These are phyloP conservation scores for Helicoverpa assulta DNA, from an alignment of 2,888 invertebrate species.

Conservation along the genomic window DNA sequence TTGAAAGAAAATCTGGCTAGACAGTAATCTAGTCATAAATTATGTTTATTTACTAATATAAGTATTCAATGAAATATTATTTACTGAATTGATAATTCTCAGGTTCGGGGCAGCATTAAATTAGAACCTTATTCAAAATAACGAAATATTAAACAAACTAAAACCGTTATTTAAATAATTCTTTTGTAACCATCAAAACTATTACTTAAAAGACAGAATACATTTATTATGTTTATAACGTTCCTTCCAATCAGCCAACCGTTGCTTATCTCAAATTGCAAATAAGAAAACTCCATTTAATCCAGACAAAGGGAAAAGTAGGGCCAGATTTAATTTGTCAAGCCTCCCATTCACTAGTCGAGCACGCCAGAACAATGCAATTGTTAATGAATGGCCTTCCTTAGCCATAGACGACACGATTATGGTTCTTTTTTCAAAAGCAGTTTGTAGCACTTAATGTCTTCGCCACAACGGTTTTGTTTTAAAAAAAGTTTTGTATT, in stretches of 20 bases:
- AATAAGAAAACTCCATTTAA: slow-evolving; percentile 65
- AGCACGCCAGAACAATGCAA: slow-evolving; percentile 59
- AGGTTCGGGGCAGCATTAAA: too few relatives aligned
- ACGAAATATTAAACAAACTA: too few relatives aligned
- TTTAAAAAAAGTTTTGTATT: slow-evolving; percentile 39
- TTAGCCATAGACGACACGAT: slow-evolving; percentile 45
- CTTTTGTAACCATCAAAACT: too few relatives aligned
- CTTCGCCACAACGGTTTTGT: slow-evolving; percentile 46
- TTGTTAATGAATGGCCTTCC: slow-evolving; percentile 62
- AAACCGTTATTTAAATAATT: too few relatives aligned
- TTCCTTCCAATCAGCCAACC: slow-evolving; percentile 41
- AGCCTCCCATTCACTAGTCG: slow-evolving; percentile 50
- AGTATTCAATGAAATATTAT: too few relatives aligned
- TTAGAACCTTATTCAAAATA: too few relatives aligned
- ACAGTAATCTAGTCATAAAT: too few relatives aligned
- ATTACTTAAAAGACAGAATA: not conserved
- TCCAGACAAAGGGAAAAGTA: slow-evolving; percentile 60
- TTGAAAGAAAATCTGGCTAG: too few relatives aligned
- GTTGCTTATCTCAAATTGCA: slow-evolving; percentile 47
- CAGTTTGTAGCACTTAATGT: slow-evolving; percentile 19
- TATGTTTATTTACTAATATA: too few relatives aligned
- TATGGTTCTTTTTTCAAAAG: slow-evolving; percentile 43
- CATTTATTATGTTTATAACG: slow-evolving; percentile 40
- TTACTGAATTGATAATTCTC: too few relatives aligned
- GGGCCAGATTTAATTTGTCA: slow-evolving; percentile 68